These are phyloP conservation scores for Pentamera pediparva DNA, from an alignment of 53 echinoderm and acorn worm genomes.

Conservation along the genomic window DNA sequence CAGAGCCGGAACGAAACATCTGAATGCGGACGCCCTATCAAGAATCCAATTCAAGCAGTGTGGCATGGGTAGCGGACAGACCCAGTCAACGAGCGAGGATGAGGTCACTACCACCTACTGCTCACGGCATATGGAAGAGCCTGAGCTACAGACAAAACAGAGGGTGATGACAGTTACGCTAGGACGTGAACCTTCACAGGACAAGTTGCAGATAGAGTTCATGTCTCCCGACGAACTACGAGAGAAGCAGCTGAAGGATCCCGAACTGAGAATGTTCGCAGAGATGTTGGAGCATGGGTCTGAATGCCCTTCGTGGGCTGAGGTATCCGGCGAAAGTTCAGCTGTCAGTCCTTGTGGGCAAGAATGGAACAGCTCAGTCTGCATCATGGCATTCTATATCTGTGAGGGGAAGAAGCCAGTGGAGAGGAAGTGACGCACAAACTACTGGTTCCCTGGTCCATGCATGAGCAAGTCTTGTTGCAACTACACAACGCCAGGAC, in stretches of 20 bases:
- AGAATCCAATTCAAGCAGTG: background rate
- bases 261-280: background rate
- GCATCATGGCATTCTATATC: constrained; percentile 1
- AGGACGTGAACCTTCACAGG: background rate
- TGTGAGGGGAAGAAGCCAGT: constrained; percentile 7
- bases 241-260: constrained; percentile 2
- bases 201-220: too few species aligned
- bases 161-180: too few species aligned
- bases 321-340: background rate
- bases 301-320: constrained; percentile 6
- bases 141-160: too few species aligned
- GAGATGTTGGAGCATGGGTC: background rate
- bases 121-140: too few species aligned
- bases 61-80: too few species aligned
- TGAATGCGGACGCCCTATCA: too few species aligned
- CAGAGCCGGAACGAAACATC: too few species aligned
- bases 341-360: too few species aligned
- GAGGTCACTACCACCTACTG: background rate
- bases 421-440: background rate
- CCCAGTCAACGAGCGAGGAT: background rate
- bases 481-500: constrained; percentile 2
- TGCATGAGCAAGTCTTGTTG: constrained; percentile 1
- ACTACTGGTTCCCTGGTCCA: constrained; percentile 9
- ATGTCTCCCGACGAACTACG: background rate
- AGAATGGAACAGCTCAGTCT: constrained; percentile 18